Evolutionary conservation across 1,140 invertebrate species (phyloP), one percentile per base, ranked within the genome.

Genomic region (Paramacrobiotus metropolitanus): DNA sequence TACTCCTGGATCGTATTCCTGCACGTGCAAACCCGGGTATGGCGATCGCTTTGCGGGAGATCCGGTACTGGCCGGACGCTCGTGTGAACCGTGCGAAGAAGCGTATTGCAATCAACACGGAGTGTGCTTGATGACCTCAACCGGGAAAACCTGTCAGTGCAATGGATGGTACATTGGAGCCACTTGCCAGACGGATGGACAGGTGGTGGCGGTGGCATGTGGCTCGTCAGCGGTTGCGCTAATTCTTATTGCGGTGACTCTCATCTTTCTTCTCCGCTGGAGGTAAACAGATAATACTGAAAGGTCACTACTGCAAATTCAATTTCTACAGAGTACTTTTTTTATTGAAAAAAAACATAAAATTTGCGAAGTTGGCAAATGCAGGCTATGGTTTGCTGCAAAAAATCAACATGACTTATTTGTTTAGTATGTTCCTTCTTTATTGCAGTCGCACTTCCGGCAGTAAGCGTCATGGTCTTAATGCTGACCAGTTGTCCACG

Each of bases 121-220:
- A 24, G 28, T 55, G 4, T 55, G 48, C 48, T 55, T 55, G 24
- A 15, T 55, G 15, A 28, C 4, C 28, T 15, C 15, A 9, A 24
- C 15, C 4, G 48, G 48, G 48, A 55, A 55, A 24, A 28, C 24
- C 15, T 55, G 48, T 55, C 48, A 55, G 24, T 55, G 48, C 24
- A 55, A 55, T 24, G 48, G 48, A 15, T 55, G 48, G 48, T 55
- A 55, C 48, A 55, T 55, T 24, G 48, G 48, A 24, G 28, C 48
- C 4, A 15, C 15, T 28, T 55, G 48, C 24, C 15, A 55, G 24
- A 55, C 48, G 4, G 48, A 55, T 55, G 48, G 48, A 24, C 48
- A 55, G 24, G 48, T 55, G 48, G 48, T 55, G 48, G 48, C 48
- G 15, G 48, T 55, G 15, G 48, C 48, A 4, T 55, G 48, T 55